Evolutionary conservation across 2,888 invertebrate species (phyloP).

Genomic region (Prosapia bicincta): DNA sequence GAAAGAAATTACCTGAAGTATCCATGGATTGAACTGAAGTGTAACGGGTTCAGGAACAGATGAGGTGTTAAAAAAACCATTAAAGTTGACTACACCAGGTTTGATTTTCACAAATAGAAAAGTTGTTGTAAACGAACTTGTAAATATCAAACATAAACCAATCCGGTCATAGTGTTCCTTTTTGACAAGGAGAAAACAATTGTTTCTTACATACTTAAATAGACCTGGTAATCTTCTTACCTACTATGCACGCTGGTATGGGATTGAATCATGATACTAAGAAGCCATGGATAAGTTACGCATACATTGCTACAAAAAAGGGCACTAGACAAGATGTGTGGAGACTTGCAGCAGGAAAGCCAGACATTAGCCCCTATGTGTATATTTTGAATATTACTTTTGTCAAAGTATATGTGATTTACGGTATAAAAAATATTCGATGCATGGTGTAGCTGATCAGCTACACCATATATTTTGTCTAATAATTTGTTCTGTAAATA

Average conservation of each 20-base stretch:
- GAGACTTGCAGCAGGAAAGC: conserved; percentile 9
- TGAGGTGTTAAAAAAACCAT: conserved; percentile 12
- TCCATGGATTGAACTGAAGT: conserved; percentile 10
- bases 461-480: no score
- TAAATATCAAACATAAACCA: not conserved
- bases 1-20: not conserved
- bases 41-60: conserved; percentile 13
- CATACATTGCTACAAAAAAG: conserved; percentile 9
- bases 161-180: not conserved
- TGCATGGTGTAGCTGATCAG: no score
- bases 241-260: conserved; percentile 9
- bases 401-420: conserved; percentile 3
- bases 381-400: conserved; percentile 16
- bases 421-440: not conserved
- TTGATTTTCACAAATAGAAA: not conserved
- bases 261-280: not conserved
- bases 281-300: conserved; percentile 5
- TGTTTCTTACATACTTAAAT: conserved; percentile 11
- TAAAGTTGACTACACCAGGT: not conserved
- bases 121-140: conserved; percentile 2
- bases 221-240: conserved; percentile 1
- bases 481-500: no score
- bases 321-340: conserved; percentile 9
- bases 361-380: not conserved
- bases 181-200: conserved; percentile 13